Conservation (phyloP, 1,140 invertebrate genomes). For the Anagrus nilaparvatae region DNA sequence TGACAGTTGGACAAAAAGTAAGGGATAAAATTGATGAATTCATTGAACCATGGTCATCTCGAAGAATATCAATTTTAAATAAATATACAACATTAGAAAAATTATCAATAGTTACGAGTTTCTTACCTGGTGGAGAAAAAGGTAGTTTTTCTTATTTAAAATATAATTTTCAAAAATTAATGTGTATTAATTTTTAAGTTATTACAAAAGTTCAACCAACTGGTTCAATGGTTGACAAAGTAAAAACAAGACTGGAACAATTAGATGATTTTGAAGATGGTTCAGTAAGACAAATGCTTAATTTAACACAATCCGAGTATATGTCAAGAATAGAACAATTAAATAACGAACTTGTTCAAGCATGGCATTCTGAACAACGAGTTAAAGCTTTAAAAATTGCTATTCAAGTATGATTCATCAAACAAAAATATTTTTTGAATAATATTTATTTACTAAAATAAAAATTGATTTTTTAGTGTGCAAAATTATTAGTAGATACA, state of each 20-base stretch:
- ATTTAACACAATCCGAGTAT: constrained; percentile 88
- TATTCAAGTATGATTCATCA: constrained; percentile 54
- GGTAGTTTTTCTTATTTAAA: constrained; percentile 39
- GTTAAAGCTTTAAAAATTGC: constrained; percentile 95
- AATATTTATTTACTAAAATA: constrained; percentile 15
- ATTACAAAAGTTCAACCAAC: constrained; percentile 65
- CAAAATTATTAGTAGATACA: constrained; percentile 82
- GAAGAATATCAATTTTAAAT: constrained; percentile 63
- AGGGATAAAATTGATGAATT: constrained; percentile 42
- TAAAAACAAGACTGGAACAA: constrained; percentile 84
- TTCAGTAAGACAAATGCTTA: constrained; percentile 75
- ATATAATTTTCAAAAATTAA: constrained; percentile 8
- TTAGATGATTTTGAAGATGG: constrained; percentile 91
- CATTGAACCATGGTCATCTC: constrained; percentile 64
- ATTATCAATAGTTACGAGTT: constrained; percentile 80
- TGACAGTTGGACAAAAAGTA: constrained; percentile 36
- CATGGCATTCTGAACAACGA: constrained; percentile 88
- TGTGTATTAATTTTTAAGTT: constrained; percentile 41
- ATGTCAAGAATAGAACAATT: constrained; percentile 78
- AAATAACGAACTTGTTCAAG: constrained; percentile 76
- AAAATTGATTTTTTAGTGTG: constrained; percentile 55
- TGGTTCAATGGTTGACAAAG: constrained; percentile 71
- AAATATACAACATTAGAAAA: constrained; percentile 90
- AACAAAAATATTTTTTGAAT: neutral
- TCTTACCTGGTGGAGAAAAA: constrained; percentile 69